Conservation (phyloP, 2,888 invertebrate species). For the Nomada fabriciana region DNA sequence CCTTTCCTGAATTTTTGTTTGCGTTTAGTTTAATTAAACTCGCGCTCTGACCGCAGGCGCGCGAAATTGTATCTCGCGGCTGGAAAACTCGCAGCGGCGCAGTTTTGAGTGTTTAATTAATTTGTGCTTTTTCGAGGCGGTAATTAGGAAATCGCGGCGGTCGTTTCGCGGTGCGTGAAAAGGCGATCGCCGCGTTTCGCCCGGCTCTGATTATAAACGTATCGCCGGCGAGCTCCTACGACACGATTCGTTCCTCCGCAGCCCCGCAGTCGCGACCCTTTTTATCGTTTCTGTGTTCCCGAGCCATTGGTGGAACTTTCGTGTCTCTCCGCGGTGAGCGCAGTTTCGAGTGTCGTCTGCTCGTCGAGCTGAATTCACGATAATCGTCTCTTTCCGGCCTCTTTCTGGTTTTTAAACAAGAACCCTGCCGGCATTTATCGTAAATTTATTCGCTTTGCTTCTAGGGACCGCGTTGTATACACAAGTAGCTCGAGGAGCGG, state of each 20-base stretch:
- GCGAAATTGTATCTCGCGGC: slow-evolving; percentile 53
- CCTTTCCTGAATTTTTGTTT: slow-evolving; percentile 13
- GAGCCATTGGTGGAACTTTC: slow-evolving; percentile 1
- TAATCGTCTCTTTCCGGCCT: not conserved
- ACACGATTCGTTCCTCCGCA: slow-evolving; percentile 24
- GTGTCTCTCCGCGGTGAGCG: not conserved
- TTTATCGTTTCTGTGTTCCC: slow-evolving; percentile 3
- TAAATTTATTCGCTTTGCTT: slow-evolving; percentile 19
- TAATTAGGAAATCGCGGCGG: slow-evolving; percentile 59
- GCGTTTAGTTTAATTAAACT: slow-evolving; percentile 56
- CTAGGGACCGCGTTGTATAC: not conserved
- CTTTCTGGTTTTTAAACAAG: not conserved
- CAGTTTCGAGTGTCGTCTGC: slow-evolving; percentile 5
- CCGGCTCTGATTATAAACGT: slow-evolving; percentile 44
- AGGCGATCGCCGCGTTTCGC: slow-evolving; percentile 27
- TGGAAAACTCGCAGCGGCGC: slow-evolving; percentile 45
- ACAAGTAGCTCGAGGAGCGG: not conserved
- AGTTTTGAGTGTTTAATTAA: slow-evolving; percentile 57
- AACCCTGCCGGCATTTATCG: slow-evolving; percentile 21
- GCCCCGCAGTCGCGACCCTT: not conserved
- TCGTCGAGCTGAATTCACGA: slow-evolving; percentile 12
- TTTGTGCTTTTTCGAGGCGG: slow-evolving; percentile 55
- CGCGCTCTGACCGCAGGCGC: slow-evolving; percentile 17
- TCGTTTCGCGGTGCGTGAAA: slow-evolving; percentile 56
- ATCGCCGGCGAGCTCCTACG: slow-evolving; percentile 36